Base-by-base conservation (phyloP, 2,113 vertebrate genomes). In the Odontesthes bonariensis region DNA sequence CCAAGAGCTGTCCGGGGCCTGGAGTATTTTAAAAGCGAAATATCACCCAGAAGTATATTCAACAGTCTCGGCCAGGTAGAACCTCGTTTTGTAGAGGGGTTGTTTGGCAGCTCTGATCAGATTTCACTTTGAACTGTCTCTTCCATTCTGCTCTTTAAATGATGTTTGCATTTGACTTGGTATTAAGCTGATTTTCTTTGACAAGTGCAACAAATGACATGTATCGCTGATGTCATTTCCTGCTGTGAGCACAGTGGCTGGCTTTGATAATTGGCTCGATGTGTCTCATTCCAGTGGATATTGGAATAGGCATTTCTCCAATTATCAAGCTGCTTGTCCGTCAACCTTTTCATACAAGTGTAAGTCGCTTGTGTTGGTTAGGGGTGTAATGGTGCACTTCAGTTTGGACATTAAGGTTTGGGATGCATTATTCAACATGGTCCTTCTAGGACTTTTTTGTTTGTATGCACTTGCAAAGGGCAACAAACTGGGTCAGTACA, bases 301-400 rank as follows among this genome's bases (percentile, higher is more conserved):
- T 56, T 52, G 82, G 84, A 93, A 90, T 87, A 73, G 64, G 73
- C 86, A 83, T 92, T 89, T 76, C 75, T 85, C 81, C 92, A 91
- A 92, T 95, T 93, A 94, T 94, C 92, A 90, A 89, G 82, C 79
- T 65, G 81, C 89, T 92, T 92, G 89, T 91, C 89, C 72, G 72
- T 86, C 78, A 85, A 75, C 83, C 67, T 88, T 79, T 88, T 77
- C 71, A 88, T 88, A 90, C 86, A 89, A 91, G 90, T 72, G 82
- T 75, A 74, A 78, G 75, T 85, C 66, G 87, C 88, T 90, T 87
- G 87, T 89, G 88, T 89, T 88, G 77, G 73, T 84, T 69, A 47
- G 70, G 84, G 84, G 81, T 87, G 79, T 82, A 87, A 75, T 7
- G 75, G 74, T 59, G 19, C 68, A 62, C 71, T 72, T 55, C n/a